Evolutionary conservation across 2,797 vertebrate genomes (phyloP).

Genomic region (Streptopelia turtur): DNA sequence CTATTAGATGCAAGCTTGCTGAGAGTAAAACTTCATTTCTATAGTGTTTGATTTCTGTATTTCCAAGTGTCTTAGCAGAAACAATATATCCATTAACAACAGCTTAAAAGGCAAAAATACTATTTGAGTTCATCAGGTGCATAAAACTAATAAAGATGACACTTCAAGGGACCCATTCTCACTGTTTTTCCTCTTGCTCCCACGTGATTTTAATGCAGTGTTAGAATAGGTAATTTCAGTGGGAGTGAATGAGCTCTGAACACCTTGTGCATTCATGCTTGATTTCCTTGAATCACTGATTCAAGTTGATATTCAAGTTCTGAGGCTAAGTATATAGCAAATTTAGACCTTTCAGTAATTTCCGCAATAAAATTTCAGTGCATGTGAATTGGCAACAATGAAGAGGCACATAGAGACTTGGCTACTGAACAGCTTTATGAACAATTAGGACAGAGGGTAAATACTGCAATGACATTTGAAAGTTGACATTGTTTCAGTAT

Average conservation of each 20-base stretch:
- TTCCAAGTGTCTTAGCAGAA: neutral
- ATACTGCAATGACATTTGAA: neutral
- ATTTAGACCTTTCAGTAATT: conserved; percentile 15
- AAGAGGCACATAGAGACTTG: neutral
- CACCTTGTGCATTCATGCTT: neutral
- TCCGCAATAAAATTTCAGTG: neutral
- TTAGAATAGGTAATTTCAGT: neutral
- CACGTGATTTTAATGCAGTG: neutral
- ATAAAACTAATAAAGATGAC: neutral
- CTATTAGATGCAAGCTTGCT: neutral
- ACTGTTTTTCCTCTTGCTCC: neutral
- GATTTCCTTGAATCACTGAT: conserved; percentile 12
- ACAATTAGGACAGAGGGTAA: neutral
- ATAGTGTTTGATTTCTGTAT: neutral
- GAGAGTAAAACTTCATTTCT: neutral
- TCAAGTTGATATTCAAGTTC: conserved; percentile 29
- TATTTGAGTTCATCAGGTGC: neutral
- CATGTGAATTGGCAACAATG: neutral
- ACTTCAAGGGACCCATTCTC: neutral
- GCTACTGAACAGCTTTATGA: neutral
- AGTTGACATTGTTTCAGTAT: neutral
- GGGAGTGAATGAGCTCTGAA: neutral
- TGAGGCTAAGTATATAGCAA: conserved; percentile 32
- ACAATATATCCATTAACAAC: neutral
- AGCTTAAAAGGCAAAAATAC: neutral